Evolutionary conservation across 2,797 vertebrate genomes (phyloP), one percentile per base, ranked within the genome.

Genomic region (Lepidocolaptes lacrymiger): DNA sequence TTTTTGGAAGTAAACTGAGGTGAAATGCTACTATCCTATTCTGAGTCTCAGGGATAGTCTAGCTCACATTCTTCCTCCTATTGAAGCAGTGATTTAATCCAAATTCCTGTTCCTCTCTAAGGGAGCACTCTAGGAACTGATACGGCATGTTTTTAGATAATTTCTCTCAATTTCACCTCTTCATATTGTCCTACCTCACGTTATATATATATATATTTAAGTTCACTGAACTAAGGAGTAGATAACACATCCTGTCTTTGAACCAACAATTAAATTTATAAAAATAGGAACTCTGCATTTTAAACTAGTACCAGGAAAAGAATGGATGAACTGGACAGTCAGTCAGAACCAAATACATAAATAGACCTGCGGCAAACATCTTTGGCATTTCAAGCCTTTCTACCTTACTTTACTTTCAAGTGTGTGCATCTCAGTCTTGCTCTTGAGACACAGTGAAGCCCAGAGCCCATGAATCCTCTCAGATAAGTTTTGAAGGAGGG

Each of bases 1-100:
- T 56, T 93, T 89, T 54, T 89, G 24, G 15, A 94, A 90, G 64
- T 78, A 95, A 81, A 81, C 13, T 37, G 39, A 78, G 34, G 30
- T 7, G 4, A 94, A 91, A 73, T 73, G 9, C 26, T 69, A 28
- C 51, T 58, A 51, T 62, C 11, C 0, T 82, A 13, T 32, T 87
- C n/a, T 20, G 19, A 64, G 76, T 59, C 68, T 87, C 51, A 49
- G 32, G 18, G 26, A 41, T 1, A 82, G 16, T 30, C 6, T 66
- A 55, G 28, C 37, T 11, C 16, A 18, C 68, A 58, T 54, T 87
- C 22, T 82, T 91, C 28, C 14, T 73, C 27, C 1, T 1, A 41
- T 63, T 74, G 56, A 75, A 32, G 1, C 8, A 69, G 17, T 4
- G 14, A 49, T 87, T 87, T 48, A 44, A 56, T 87, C 27, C 28